phyloP scores from a whole-genome alignment of 2,797 vertebrate species.

The Remorina albescens region DNA sequence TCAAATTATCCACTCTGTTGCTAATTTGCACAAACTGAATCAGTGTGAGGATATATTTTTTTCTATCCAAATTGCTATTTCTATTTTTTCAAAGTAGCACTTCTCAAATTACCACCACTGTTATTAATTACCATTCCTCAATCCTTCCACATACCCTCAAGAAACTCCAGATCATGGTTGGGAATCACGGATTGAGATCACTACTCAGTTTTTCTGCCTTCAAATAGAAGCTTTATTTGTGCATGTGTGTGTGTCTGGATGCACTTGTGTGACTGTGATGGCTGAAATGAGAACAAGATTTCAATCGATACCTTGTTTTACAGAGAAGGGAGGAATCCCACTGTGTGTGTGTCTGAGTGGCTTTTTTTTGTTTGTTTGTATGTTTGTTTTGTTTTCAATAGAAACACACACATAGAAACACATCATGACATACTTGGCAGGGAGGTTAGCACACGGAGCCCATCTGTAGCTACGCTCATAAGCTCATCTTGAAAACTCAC shows the following conservation, averaged over 20 bases:
- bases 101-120: neutral
- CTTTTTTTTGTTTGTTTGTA: too few species aligned
- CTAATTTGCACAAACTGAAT: neutral
- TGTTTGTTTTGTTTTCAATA: too few species aligned
- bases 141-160: neutral
- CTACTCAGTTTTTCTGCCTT: slow-evolving; percentile 19
- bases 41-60: neutral
- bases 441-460: slow-evolving; percentile 32
- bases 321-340: slow-evolving; percentile 12
- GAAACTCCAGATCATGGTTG: neutral
- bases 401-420: slow-evolving; percentile 15
- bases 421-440: slow-evolving; percentile 17
- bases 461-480: slow-evolving; percentile 16
- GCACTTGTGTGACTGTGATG: neutral
- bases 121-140: neutral
- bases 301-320: slow-evolving; percentile 3
- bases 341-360: slow-evolving; percentile 6
- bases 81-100: neutral
- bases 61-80: neutral
- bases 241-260: neutral
- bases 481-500: slow-evolving; percentile 34
- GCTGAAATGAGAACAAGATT: slow-evolving; percentile 13
- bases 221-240: slow-evolving; percentile 18
- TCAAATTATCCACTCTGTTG: neutral
- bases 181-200: slow-evolving; percentile 22